phyloP scores from a whole-genome alignment of 2,113 vertebrate genomes.

The Labeo rohita region DNA sequence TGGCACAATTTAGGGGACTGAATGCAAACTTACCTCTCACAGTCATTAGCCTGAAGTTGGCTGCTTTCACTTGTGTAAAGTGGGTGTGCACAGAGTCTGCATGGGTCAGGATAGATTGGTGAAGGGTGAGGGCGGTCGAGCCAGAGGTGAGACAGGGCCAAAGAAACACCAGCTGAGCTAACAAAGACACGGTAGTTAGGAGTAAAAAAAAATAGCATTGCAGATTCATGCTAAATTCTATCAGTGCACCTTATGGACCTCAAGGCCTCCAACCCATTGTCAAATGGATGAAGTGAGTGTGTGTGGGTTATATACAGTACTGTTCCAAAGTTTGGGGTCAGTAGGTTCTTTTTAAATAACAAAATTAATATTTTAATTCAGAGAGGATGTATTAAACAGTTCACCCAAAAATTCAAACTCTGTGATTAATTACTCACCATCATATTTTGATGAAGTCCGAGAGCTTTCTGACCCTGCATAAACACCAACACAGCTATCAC shows the following conservation, averaged over 20 bases:
- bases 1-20: slow-evolving; percentile 35
- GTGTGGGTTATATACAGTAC: background rate
- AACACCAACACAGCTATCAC: too few species aligned
- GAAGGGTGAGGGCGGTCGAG: background rate
- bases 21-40: slow-evolving; percentile 35
- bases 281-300: background rate
- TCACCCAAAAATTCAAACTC: too few species aligned
- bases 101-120: background rate
- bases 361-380: background rate
- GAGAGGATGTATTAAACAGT: background rate
- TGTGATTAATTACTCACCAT: too few species aligned
- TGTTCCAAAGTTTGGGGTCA: background rate
- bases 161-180: background rate
- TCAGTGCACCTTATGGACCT: background rate
- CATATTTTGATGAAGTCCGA: too few species aligned
- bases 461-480: too few species aligned
- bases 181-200: background rate
- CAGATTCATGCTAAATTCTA: background rate
- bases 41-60: slow-evolving; percentile 39
- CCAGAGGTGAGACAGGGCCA: background rate
- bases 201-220: background rate
- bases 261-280: background rate
- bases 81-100: background rate
- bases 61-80: slow-evolving; percentile 18
- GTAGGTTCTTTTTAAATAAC: background rate